Percentiles rank a stretch among this genome's conserved stretches.
Evolutionary conservation across 1,140 invertebrate genomes (phyloP).

Genomic region (Drosophila paulistorum): DNA sequence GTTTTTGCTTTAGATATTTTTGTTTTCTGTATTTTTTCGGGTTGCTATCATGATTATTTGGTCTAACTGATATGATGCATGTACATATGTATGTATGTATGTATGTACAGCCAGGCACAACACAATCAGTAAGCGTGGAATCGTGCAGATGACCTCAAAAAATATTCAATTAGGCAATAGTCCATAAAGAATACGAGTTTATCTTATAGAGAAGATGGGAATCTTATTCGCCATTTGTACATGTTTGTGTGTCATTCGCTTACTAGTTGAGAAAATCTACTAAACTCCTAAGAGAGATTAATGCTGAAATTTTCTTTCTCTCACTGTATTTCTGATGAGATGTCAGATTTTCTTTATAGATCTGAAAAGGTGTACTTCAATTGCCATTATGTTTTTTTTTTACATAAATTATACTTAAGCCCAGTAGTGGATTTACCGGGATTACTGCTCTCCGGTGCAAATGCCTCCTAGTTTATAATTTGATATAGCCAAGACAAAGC

Average conservation of each 20-base stretch:
- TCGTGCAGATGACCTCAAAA: slow-evolving; percentile 1
- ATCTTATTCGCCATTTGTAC: background rate
- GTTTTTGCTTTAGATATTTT: slow-evolving; percentile 19
- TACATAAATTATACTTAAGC: too few relatives aligned
- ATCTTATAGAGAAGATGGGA: background rate
- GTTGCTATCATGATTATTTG: slow-evolving; percentile 3
- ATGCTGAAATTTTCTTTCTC: too few relatives aligned
- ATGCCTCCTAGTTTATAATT: too few relatives aligned
- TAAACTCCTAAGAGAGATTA: too few relatives aligned
- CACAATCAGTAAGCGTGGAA: background rate
- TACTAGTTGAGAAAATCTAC: background rate
- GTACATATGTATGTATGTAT: background rate
- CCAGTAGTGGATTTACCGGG: too few relatives aligned
- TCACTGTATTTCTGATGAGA: too few relatives aligned
- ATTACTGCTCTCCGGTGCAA: too few relatives aligned
- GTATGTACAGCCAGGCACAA: background rate
- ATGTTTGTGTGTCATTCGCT: background rate
- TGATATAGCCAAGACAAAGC: too few relatives aligned
- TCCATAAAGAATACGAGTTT: background rate
- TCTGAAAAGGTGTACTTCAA: too few relatives aligned
- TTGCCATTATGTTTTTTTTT: too few relatives aligned
- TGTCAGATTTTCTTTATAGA: too few relatives aligned
- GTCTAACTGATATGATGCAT: slow-evolving; percentile 37
- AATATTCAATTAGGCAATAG: background rate
- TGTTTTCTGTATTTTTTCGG: slow-evolving; percentile 30